Evolutionary conservation across 2,113 vertebrate species (phyloP).

Genomic region (Pipra filicauda): DNA sequence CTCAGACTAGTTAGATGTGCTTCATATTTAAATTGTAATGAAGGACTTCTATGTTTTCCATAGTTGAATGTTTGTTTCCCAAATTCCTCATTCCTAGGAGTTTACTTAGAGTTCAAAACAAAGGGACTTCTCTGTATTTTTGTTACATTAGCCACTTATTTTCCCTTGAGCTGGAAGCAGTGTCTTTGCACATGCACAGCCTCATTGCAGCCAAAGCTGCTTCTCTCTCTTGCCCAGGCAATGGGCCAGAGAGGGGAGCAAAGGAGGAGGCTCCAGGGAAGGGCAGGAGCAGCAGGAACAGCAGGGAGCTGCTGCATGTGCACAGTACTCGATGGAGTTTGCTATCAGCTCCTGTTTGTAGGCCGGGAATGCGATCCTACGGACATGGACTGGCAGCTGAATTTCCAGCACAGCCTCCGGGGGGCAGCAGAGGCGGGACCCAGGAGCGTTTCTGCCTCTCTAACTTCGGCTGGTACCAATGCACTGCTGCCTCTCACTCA

Average conservation of each 20-base stretch:
- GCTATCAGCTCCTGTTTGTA: fast-evolving
- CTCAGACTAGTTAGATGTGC: background rate
- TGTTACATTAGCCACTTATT: background rate
- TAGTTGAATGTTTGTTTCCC: background rate
- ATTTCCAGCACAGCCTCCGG: background rate
- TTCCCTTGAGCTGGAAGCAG: background rate
- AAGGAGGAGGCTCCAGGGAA: background rate
- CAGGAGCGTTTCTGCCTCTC: background rate
- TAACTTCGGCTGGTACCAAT: fast-evolving
- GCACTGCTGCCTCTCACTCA: background rate
- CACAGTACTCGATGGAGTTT: background rate
- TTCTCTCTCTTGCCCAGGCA: background rate
- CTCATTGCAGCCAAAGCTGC: background rate
- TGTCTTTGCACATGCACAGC: background rate
- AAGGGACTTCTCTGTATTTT: background rate
- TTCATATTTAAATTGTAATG: background rate
- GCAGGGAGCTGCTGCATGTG: background rate
- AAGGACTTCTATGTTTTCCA: background rate
- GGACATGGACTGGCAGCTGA: fast-evolving
- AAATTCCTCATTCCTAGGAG: background rate
- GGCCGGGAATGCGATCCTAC: background rate
- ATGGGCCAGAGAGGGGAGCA: background rate
- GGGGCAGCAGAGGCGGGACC: background rate
- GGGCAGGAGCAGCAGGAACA: background rate
- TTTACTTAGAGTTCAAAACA: background rate